Percentiles rank a stretch among this genome's conserved stretches.
These are phyloP conservation scores for Leucophenga montana DNA, from an alignment of 2,888 invertebrate species.

Conservation along the genomic window DNA sequence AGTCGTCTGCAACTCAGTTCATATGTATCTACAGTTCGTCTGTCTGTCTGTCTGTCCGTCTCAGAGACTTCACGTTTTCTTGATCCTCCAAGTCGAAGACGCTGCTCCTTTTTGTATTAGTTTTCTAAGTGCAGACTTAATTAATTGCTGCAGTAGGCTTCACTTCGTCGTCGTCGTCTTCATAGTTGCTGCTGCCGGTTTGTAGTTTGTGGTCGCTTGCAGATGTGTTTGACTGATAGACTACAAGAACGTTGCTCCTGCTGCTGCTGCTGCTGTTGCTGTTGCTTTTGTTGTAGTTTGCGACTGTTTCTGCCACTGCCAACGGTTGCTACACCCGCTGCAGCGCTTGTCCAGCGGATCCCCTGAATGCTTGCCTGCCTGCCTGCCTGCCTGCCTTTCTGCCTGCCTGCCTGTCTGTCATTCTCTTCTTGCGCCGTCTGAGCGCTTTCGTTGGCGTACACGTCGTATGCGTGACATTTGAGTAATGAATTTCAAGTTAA, in stretches of 20 bases:
- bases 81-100: slow-evolving; percentile 36
- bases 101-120: slow-evolving; percentile 43
- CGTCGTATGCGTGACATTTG: slow-evolving; percentile 66
- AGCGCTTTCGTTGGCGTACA: slow-evolving; percentile 41
- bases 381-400: slow-evolving; percentile 8
- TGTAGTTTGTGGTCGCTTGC: slow-evolving; percentile 3
- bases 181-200: slow-evolving; percentile 24
- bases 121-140: slow-evolving; percentile 60
- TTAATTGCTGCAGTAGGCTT: slow-evolving; percentile 49
- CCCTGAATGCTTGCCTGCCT: neutral
- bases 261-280: no score
- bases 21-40: neutral
- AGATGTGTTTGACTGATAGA: slow-evolving; percentile 24
- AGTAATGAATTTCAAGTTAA: slow-evolving; percentile 60
- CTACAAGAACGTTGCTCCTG: neutral
- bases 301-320: slow-evolving; percentile 5
- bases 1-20: slow-evolving; percentile 1
- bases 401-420: neutral
- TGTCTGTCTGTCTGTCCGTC: neutral
- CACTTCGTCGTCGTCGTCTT: neutral
- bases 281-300: neutral
- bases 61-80: no score
- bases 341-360: neutral
- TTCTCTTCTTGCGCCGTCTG: slow-evolving; percentile 3
- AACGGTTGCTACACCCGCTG: neutral